Percentiles rank a stretch among this genome's conserved stretches.
phyloP scores from a whole-genome alignment of 2,888 invertebrate genomes.

The Tineola bisselliella region DNA sequence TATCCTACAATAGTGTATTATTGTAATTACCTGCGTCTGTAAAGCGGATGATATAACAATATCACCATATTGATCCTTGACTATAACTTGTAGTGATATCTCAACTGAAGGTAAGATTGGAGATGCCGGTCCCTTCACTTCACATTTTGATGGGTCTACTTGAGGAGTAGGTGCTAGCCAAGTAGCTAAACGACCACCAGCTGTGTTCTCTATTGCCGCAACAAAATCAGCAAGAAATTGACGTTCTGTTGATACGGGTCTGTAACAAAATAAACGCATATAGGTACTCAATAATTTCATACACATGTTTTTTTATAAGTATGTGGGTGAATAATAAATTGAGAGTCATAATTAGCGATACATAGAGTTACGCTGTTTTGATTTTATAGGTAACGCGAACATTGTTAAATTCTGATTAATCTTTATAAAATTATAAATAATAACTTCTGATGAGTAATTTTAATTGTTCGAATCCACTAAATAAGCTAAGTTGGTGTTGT shows the following conservation, averaged over 20 bases:
- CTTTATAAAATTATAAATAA: no score
- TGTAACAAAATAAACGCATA: slow-evolving; percentile 38
- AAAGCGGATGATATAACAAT: slow-evolving; percentile 85
- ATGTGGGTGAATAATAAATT: no score
- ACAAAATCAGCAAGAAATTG: slow-evolving; percentile 94
- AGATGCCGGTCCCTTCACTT: slow-evolving; percentile 76
- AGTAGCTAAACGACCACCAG: slow-evolving; percentile 91
- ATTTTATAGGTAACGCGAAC: no score
- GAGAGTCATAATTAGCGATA: no score
- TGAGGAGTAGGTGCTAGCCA: slow-evolving; percentile 95
- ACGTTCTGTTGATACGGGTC: slow-evolving; percentile 88
- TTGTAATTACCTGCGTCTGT: slow-evolving; percentile 71
- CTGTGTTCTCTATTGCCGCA: slow-evolving; percentile 81
- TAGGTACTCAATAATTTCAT: no score
- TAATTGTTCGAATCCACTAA: no score
- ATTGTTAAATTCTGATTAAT: no score
- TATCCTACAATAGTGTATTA: neutral
- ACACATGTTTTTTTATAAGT: no score
- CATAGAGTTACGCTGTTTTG: no score
- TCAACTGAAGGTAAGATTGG: slow-evolving; percentile 71
- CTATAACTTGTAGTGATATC: slow-evolving; percentile 71
- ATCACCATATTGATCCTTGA: slow-evolving; percentile 93
- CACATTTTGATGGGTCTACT: slow-evolving; percentile 88
- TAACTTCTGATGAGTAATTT: no score
- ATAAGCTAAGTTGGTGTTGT: neutral